A percentile compares a stretch with the other conserved stretches of the same genome.
Evolutionary conservation across 37 sponge, comb jelly and placozoan species (phyloP).

Genomic region (Halisarca cf. caerulea): DNA sequence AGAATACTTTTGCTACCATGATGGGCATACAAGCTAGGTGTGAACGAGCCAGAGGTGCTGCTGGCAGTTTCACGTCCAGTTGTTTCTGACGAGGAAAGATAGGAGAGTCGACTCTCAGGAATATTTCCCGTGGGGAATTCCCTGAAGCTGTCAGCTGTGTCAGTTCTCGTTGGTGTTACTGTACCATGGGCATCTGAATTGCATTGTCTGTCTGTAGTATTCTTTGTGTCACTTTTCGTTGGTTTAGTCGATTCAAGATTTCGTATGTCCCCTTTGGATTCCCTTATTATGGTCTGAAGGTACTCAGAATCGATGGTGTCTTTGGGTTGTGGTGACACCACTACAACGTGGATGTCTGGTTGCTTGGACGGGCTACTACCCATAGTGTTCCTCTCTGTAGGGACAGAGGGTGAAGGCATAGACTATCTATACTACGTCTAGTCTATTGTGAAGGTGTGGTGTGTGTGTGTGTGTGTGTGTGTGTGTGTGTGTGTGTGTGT

Average conservation of each 20-base stretch:
- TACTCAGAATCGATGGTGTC: not conserved
- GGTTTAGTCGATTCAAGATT: not conserved
- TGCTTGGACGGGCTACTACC: conserved; percentile 48
- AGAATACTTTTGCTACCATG: not conserved
- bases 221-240: not conserved
- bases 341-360: conserved; percentile 63
- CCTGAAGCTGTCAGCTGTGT: not conserved
- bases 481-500: too few species aligned
- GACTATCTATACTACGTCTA: too few species aligned
- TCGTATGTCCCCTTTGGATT: not conserved
- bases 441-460: too few species aligned
- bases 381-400: conserved; percentile 43
- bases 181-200: not conserved
- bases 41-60: not conserved
- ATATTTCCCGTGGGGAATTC: not conserved
- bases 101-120: not conserved
- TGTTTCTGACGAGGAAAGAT: not conserved
- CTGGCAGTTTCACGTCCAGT: not conserved
- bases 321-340: conserved; percentile 25
- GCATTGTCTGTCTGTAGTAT: too few species aligned
- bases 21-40: not conserved
- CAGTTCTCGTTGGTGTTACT: too few species aligned
- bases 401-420: too few species aligned
- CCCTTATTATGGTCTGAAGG: not conserved
- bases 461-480: too few species aligned